Evolutionary conservation across 2,888 invertebrate genomes (phyloP), one percentile per base, ranked within the genome.

Genomic region (Uropetala carovei): DNA sequence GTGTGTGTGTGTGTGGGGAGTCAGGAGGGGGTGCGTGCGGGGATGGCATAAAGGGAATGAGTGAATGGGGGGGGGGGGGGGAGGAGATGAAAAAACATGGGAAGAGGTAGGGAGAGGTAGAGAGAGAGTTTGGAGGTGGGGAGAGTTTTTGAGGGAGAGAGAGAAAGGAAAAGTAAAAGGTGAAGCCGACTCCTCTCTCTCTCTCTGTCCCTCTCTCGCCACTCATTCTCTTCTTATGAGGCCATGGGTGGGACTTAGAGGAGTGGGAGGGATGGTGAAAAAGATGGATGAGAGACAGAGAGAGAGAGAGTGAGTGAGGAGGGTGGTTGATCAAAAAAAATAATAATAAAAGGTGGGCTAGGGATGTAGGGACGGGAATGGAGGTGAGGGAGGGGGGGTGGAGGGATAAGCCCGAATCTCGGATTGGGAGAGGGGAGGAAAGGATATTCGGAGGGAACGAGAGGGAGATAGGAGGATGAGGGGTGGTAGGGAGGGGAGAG

Each of bases 121-220:
- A n/a, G 43, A 43, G 43, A 43, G 43, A 43, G 43, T 43, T 1
- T 43, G 43, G 43, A 43, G 43, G 43, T 43, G 43, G 43, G 43
- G 43, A 43, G 43, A 43, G 75, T 75, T 75, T 60, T 75, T 75
- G 43, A 43, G 43, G 5, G 43, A 5, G 43, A 43, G 43, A 43
- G n/a, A 75, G 75, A 75, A n/a, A 22, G 68, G 68, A 68, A 27
- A 75, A 22, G 75, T 75, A 75, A 75, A 75, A 75, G 75, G 75
- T 75, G 75, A 27, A 27, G 43, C 43, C 43, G 43, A 43, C 43
- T 5, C 1, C 43, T 5, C 75, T 75, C 75, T 22, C n/a, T n/a
- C n/a, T n/a, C n/a, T n/a, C n/a, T n/a, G n/a, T n/a, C n/a, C n/a
- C n/a, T n/a, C n/a, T n/a, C n/a, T n/a, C n/a, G n/a, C 43, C 43